Base-by-base conservation (phyloP, 2,797 vertebrate genomes). In the Monodelphis domestica region DNA sequence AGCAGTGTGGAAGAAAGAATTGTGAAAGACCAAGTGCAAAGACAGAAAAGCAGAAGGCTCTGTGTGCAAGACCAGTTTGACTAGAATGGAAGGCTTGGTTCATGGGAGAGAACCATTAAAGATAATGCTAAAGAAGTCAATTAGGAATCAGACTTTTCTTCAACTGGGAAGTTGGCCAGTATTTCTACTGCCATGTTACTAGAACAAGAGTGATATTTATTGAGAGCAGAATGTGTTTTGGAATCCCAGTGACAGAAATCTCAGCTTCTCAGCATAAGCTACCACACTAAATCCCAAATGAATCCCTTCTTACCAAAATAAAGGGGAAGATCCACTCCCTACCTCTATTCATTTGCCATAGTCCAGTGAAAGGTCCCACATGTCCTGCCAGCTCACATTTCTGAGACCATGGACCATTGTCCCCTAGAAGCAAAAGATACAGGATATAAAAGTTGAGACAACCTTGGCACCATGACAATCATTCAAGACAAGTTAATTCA, bases 371-470 rank as follows among this genome's bases (percentile, higher is more conserved):
- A 0, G 99, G 99, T 10, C 99, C 99, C 12, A 98, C 96, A 54
- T 98, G 98, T 96, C 99, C 99, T 0, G 99, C 98, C 94, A 99
- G 99, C 96, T 99, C 98, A 45, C 99, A 99, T 98, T 99, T 99
- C 98, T 99, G 98, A 53, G 99, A 99, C 99, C 99, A 99, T 0
- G 99, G 99, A 2, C 99, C 99, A 0, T 99, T 99, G 98, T 99
- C 99, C 95, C 99, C 99, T 99, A 97, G 87, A 96, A 97, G 94
- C 87, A 94, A 97, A 70, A 96, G 70, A 95, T 94, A 63, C 0
- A n/a, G 29, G 55, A 24, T 0, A 2, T 15, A 5, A 50, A 26
- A 50, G 24, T 50, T 84, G 38, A 78, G 10, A 50, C 38, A 78
- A 45, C 38, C 10, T 50, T n/a, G n/a, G n/a, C n/a, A n/a, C n/a